Conservation (phyloP, 2,797 vertebrate species). For the Diglossa cyanea region DNA sequence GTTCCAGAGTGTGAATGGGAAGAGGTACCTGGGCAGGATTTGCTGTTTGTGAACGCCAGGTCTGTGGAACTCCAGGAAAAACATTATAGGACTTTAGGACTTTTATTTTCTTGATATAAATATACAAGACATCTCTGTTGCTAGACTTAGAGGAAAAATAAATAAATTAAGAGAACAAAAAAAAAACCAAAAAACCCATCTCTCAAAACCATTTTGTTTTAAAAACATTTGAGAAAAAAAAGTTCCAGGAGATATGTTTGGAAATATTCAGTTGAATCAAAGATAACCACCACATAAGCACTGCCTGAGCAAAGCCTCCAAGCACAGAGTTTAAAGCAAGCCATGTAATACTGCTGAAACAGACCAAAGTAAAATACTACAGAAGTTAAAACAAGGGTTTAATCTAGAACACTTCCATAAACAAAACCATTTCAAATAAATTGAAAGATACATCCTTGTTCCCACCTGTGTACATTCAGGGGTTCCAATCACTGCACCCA, state of each 20-base stretch:
- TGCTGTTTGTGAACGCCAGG: neutral
- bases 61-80: neutral
- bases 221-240: neutral
- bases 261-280: neutral
- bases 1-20: neutral
- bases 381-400: neutral
- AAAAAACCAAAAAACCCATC: neutral
- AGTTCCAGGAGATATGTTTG: neutral
- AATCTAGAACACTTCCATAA: neutral
- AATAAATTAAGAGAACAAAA: neutral
- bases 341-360: neutral
- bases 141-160: neutral
- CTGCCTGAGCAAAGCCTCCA: neutral
- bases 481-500: neutral
- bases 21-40: neutral
- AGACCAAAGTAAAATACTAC: neutral
- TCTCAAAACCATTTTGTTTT: neutral
- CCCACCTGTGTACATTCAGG: neutral
- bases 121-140: neutral
- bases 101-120: constrained; percentile 33
- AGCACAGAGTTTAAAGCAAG: neutral
- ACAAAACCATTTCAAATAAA: neutral
- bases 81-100: neutral
- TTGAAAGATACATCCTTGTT: neutral
- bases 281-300: neutral